Percentiles rank a stretch among this genome's conserved stretches.
Conservation (phyloP, 2,797 vertebrate species). For the Dicrostonyx torquatus region DNA sequence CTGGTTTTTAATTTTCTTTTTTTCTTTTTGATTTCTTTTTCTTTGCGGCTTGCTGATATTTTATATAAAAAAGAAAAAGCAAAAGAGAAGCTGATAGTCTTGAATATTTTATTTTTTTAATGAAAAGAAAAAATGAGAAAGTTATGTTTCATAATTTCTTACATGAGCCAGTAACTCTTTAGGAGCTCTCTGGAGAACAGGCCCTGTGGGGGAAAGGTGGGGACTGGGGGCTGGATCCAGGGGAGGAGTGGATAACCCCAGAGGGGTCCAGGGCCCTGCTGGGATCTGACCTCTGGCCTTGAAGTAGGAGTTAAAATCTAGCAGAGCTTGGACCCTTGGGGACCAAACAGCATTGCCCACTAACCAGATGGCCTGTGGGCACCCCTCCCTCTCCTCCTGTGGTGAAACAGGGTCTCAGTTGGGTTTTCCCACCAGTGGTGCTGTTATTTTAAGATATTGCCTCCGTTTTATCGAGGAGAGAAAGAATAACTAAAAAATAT, state of each 20-base stretch:
- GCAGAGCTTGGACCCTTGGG: neutral
- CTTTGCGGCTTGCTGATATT: conserved; percentile 94
- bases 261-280: neutral
- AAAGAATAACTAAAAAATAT: conserved; percentile 67
- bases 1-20: conserved; percentile 80
- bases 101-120: conserved; percentile 99
- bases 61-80: conserved; percentile 90
- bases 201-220: conserved; percentile 76
- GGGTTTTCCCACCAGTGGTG: conserved; percentile 80
- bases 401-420: conserved; percentile 21
- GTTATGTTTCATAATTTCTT: conserved; percentile 90
- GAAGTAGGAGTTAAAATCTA: neutral
- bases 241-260: neutral
- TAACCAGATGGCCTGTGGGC: neutral
- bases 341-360: neutral
- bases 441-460: conserved; percentile 84
- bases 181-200: conserved; percentile 84
- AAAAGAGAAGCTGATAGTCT: conserved; percentile 92
- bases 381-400: neutral
- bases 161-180: conserved; percentile 80
- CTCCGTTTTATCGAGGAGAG: conserved; percentile 87
- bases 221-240: conserved; percentile 62
- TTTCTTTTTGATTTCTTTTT: conserved; percentile 87
- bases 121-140: conserved; percentile 88
- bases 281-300: neutral